These are phyloP conservation scores for Archilochus colubris DNA, from an alignment of 2,113 vertebrate genomes.

Conservation along the genomic window DNA sequence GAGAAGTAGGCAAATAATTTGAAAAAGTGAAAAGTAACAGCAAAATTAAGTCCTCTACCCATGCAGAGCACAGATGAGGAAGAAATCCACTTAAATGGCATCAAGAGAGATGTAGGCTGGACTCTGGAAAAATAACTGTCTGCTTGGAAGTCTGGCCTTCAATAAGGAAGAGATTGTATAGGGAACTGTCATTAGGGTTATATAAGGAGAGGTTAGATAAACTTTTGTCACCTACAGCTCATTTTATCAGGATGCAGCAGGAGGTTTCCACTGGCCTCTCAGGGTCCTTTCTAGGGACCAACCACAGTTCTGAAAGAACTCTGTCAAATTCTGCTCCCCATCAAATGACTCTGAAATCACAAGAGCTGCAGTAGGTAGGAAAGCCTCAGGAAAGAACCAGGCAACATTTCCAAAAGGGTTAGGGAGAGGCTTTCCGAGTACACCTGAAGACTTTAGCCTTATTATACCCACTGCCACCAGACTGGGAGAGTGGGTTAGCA, in stretches of 20 bases:
- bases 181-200: neutral
- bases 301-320: neutral
- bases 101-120: neutral
- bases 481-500: neutral
- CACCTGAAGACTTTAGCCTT: neutral
- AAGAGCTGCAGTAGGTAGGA: neutral
- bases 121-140: neutral
- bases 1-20: neutral
- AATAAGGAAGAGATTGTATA: neutral
- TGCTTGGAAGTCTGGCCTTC: neutral
- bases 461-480: neutral
- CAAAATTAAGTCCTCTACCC: neutral
- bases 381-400: neutral
- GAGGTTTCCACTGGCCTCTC: neutral
- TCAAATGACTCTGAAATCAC: neutral
- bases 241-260: neutral
- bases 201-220: neutral
- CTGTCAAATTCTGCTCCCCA: neutral
- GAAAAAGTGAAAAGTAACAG: neutral
- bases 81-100: neutral
- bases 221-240: neutral
- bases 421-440: neutral
- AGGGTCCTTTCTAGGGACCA: neutral
- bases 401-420: neutral
- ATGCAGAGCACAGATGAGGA: neutral